Conservation (phyloP, 2,888 invertebrate genomes). For the Deilephila elpenor region DNA sequence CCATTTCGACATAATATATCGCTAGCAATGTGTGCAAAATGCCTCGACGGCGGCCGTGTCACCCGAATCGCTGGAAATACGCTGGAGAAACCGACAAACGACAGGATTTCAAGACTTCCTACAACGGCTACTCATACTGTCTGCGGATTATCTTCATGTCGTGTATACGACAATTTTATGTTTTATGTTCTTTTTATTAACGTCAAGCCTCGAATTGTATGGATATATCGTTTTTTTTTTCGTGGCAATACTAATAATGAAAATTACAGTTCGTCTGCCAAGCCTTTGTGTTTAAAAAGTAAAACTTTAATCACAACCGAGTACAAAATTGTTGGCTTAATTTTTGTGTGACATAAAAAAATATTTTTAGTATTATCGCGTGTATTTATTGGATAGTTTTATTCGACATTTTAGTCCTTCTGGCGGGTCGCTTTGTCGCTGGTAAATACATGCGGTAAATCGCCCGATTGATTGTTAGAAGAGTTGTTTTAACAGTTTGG, state of each 20-base stretch:
- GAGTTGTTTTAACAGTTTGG: neutral
- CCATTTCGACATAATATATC: constrained; percentile 74
- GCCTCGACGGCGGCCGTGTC: constrained; percentile 68
- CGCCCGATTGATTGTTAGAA: constrained; percentile 38
- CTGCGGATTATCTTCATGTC: constrained; percentile 27
- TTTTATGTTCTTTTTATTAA: constrained; percentile 45
- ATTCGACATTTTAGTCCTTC: neutral
- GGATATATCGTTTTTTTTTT: constrained; percentile 39
- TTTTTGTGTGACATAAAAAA: constrained; percentile 13
- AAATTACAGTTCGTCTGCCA: constrained; percentile 12
- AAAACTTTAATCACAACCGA: neutral
- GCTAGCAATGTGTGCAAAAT: constrained; percentile 83
- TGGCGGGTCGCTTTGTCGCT: constrained; percentile 10
- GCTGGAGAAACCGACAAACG: constrained; percentile 41
- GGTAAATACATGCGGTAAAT: constrained; percentile 32
- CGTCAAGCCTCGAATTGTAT: constrained; percentile 45
- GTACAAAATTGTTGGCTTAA: constrained; percentile 3
- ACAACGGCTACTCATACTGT: constrained; percentile 13
- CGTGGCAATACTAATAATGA: constrained; percentile 40
- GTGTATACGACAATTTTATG: constrained; percentile 34
- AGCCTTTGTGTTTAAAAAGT: constrained; percentile 23
- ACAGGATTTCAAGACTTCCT: constrained; percentile 30
- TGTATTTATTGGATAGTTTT: constrained; percentile 11
- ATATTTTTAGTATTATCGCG: neutral
- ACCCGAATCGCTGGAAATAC: constrained; percentile 77